These are phyloP conservation scores for Pipistrellus pygmaeus DNA, from an alignment of 2,797 vertebrate genomes.

Conservation along the genomic window DNA sequence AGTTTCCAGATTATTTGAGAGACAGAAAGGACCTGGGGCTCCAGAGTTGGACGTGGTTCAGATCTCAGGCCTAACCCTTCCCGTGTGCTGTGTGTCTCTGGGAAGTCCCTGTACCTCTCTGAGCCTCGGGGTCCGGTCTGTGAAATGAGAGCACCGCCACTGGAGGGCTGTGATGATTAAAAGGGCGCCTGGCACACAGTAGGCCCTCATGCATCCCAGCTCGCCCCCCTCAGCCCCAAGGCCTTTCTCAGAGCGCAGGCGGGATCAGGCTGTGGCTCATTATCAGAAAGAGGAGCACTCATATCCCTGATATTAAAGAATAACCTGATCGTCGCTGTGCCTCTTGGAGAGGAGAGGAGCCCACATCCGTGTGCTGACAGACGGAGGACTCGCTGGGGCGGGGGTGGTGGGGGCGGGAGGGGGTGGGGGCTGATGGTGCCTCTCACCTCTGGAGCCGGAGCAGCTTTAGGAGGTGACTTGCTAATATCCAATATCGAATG, in stretches of 20 bases:
- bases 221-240: neutral
- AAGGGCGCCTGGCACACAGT: neutral
- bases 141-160: neutral
- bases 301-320: conserved; percentile 77
- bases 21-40: neutral
- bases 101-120: neutral
- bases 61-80: neutral
- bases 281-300: conserved; percentile 74
- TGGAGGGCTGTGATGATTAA: neutral
- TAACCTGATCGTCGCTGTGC: conserved; percentile 80
- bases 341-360: conserved; percentile 73
- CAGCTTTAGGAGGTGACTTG: conserved; percentile 77
- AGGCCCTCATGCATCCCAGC: neutral
- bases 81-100: neutral
- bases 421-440: neutral
- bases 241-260: neutral
- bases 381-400: neutral
- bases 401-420: neutral
- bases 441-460: conserved; percentile 67
- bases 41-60: neutral
- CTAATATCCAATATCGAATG: conserved; percentile 80
- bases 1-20: neutral
- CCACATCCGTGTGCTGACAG: conserved; percentile 79
- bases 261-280: conserved; percentile 42
- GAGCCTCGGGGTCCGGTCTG: neutral